Evolutionary conservation across 1,140 invertebrate genomes (phyloP), one percentile per base, ranked within the genome.

Genomic region (Nasonia giraulti): DNA sequence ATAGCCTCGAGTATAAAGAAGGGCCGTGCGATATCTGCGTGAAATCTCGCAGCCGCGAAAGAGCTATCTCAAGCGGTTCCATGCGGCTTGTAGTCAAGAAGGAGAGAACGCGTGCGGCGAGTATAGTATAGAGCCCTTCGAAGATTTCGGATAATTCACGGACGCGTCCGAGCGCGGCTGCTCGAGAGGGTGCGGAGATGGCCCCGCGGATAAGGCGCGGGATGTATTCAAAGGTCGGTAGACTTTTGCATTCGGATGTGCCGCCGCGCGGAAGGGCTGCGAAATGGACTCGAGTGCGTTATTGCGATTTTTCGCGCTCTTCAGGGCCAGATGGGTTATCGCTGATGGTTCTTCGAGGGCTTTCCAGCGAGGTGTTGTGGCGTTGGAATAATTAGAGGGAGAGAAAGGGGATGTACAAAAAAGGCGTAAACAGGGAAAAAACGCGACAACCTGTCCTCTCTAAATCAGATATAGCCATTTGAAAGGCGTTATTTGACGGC

Each of bases 141-240:
- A 87, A 91, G 91, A 91, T 92, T 90, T 89, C 86, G 90, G 92
- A 93, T 93, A 93, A 93, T 92, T 93, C 89, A 85, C 87, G 87
- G 87, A 89, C 91, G 92, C 92, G 92, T 92, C 90, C 91, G 86
- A 88, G 88, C 91, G 90, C 27, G 77, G 40, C 8, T 82, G 90
- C n/a, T 93, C 89, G 87, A 93, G 92, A 93, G 92, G 90, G 91
- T 90, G 37, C 86, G 91, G 92, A 92, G 92, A 92, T 91, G 89
- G 79, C 1, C 88, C 89, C 89, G 87, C 73, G 90, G 91, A 92
- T 92, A 93, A 91, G 91, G 88, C 40, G 0, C 40, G 40, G 7
- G 7, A 10, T 11, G 37, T 88, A 92, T 91, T 91, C 91, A 91
- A 91, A 91, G 89, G 90, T 89, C 90, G 90, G 88, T 44, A 44